phyloP scores from a whole-genome alignment of 2,797 vertebrate genomes.

The Acanthopagrus latus region DNA sequence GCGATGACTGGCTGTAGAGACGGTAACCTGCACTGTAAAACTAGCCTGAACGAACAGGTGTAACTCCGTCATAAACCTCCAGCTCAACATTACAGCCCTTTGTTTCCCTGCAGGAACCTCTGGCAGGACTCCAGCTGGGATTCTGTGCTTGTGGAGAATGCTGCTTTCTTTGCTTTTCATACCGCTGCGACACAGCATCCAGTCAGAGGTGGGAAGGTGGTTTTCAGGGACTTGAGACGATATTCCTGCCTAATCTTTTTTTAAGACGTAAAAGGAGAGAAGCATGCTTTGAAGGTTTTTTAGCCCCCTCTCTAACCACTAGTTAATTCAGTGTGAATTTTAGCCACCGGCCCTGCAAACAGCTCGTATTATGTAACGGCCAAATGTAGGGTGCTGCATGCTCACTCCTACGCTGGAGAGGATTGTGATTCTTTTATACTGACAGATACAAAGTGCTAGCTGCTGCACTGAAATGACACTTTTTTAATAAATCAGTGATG shows the following conservation, averaged over 20 bases:
- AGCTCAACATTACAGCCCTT: constrained; percentile 24
- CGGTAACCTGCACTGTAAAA: constrained; percentile 21
- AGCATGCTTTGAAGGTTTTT: constrained; percentile 31
- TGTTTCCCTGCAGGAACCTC: constrained; percentile 33
- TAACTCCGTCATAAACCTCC: constrained; percentile 31
- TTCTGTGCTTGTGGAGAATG: constrained; percentile 41
- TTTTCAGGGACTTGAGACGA: constrained; percentile 32
- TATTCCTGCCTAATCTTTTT: constrained; percentile 35
- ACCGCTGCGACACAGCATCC: constrained; percentile 24
- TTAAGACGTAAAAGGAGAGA: constrained; percentile 20
- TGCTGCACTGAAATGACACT: constrained; percentile 29
- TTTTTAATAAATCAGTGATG: constrained; percentile 32
- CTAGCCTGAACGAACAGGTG: constrained; percentile 20
- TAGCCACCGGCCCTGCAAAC: constrained; percentile 64
- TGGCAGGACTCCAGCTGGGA: constrained; percentile 41
- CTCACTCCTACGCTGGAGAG: constrained; percentile 62
- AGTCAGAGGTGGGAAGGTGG: constrained; percentile 45
- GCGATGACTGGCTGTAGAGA: constrained; percentile 15
- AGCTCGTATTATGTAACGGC: constrained; percentile 69
- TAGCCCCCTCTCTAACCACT: constrained; percentile 47
- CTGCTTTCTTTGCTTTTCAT: constrained; percentile 41
- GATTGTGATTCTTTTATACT: constrained; percentile 54
- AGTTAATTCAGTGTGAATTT: constrained; percentile 67
- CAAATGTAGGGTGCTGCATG: constrained; percentile 62
- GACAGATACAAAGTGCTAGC: constrained; percentile 46